Base-by-base conservation (phyloP, 2,888 invertebrate species). In the Pachymerium ferrugineum region DNA sequence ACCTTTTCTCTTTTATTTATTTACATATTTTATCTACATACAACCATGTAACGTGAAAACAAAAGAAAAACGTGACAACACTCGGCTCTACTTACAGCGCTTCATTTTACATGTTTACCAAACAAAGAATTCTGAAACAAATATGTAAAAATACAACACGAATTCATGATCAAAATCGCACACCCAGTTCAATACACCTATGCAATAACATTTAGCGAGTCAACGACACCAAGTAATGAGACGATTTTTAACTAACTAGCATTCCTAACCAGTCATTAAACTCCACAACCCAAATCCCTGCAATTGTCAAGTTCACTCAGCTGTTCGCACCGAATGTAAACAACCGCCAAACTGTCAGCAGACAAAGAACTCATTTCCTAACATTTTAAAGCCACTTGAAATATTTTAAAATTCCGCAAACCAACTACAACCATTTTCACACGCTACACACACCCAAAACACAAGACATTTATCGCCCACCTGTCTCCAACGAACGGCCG, bases 271-370 rank as follows among this genome's bases (percentile, higher is more conserved):
- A 54, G 54, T 54, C 54, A 28, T 54, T 54, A 54, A 54, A 25
- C 47, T 38, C 16, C 16, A 38, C 5, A 33, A 69, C 25, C 1
- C 12, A 31, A 69, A 69, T 16, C n/a, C n/a, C n/a, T n/a, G 6
- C 10, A 33, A 69, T 31, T 69, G 30, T 69, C 69, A 69, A 69
- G 69, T 69, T 69, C 69, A 33, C 69, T 69, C 69, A 69, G 69
- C 69, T 69, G 69, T 69, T 69, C 69, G 69, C 19, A 16, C 22
- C 28, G 28, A 67, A 69, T 30, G 69, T 69, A 69, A 69, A 69
- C 69, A 69, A 69, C 12, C 69, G 69, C 3, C 67, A 10, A 69
- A 69, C 31, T 33, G 69, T 31, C 69, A 33, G 10, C 16, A 69
- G 33, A 69, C 69, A 69, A 69, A 69, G 25, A 25, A 54, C 22